Evolutionary conservation across 2,113 vertebrate genomes (phyloP).

Genomic region (Paedocypris sp.): DNA sequence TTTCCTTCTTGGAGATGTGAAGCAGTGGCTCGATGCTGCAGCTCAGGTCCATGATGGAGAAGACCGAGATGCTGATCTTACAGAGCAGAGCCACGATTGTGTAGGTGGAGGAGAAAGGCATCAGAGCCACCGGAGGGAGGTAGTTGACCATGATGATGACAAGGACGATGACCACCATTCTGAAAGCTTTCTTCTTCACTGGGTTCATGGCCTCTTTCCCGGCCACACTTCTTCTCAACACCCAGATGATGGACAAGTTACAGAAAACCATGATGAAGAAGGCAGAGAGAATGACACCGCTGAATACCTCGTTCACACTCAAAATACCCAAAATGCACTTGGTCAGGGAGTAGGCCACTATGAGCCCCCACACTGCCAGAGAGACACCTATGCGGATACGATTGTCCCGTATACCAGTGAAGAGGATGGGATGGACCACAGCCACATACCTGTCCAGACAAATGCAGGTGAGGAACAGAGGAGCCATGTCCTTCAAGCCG

Average conservation of each 20-base stretch:
- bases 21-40: conserved; percentile 60
- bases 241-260: conserved; percentile 60
- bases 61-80: conserved; percentile 49
- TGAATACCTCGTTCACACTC: conserved; percentile 44
- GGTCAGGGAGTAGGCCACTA: conserved; percentile 43
- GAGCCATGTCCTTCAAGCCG: conserved; percentile 52
- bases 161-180: conserved; percentile 54
- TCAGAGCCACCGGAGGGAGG: conserved; percentile 51
- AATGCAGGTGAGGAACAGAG: conserved; percentile 57
- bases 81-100: conserved; percentile 38
- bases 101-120: conserved; percentile 56
- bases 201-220: conserved; percentile 63
- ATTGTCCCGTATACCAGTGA: conserved; percentile 46
- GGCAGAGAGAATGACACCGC: conserved; percentile 51
- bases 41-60: conserved; percentile 62
- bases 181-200: conserved; percentile 59
- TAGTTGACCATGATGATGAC: conserved; percentile 55
- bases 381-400: conserved; percentile 42
- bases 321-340: conserved; percentile 41
- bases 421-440: conserved; percentile 56
- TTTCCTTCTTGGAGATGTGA: conserved; percentile 57
- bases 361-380: conserved; percentile 43
- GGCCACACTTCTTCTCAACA: conserved; percentile 47
- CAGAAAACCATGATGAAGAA: conserved; percentile 61
- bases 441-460: conserved; percentile 61